These are phyloP conservation scores for Agonopterix alstromeriana DNA, from an alignment of 2,888 invertebrate species.

Conservation along the genomic window DNA sequence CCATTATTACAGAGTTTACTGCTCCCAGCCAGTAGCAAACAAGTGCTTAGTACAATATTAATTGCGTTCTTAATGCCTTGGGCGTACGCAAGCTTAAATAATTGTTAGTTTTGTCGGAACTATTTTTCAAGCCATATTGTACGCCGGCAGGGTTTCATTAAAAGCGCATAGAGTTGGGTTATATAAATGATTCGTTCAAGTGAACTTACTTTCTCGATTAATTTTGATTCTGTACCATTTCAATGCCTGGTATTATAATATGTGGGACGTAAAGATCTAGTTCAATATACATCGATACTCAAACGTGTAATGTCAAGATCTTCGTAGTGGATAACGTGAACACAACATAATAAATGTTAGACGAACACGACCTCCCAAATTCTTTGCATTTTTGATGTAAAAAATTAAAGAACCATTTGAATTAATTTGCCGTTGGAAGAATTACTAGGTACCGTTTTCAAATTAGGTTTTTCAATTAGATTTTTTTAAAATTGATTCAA, in stretches of 20 bases:
- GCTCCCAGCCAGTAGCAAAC: slow-evolving; percentile 18
- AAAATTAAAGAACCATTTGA: too few species aligned
- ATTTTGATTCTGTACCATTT: background rate
- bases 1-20: too few species aligned
- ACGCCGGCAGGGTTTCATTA: slow-evolving; percentile 25
- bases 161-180: slow-evolving; percentile 13
- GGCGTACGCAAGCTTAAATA: slow-evolving; percentile 26
- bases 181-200: background rate
- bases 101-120: slow-evolving; percentile 25
- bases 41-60: slow-evolving; percentile 23
- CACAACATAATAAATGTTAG: background rate
- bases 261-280: background rate
- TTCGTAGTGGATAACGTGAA: background rate
- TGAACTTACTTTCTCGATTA: background rate
- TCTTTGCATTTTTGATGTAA: too few species aligned
- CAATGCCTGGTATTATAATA: background rate
- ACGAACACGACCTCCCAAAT: background rate
- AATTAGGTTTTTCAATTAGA: too few species aligned
- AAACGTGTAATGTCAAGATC: background rate
- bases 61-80: slow-evolving; percentile 19
- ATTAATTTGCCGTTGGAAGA: too few species aligned
- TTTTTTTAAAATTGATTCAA: too few species aligned
- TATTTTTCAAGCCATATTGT: slow-evolving; percentile 38
- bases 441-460: too few species aligned
- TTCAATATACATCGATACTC: background rate